Evolutionary conservation across 2,113 vertebrate species (phyloP).

Genomic region (Menura novaehollandiae): DNA sequence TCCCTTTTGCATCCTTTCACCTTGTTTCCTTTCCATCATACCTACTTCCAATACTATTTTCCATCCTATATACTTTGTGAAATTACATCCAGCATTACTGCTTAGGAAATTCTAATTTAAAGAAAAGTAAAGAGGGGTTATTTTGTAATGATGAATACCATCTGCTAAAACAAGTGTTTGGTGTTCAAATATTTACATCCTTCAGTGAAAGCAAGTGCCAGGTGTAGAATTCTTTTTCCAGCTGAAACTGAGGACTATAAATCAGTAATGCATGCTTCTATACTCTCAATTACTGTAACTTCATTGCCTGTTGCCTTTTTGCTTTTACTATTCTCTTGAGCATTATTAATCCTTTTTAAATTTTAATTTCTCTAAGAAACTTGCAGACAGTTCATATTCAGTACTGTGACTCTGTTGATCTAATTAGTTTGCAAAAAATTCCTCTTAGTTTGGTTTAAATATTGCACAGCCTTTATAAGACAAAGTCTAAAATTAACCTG

Average conservation of each 20-base stretch:
- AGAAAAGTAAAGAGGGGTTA: not conserved
- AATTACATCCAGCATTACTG: not conserved
- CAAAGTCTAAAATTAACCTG: not conserved
- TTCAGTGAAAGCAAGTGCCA: not conserved
- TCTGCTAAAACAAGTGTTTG: not conserved
- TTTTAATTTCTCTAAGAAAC: not conserved
- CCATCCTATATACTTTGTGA: not conserved
- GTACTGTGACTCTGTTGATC: not conserved
- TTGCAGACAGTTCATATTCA: not conserved
- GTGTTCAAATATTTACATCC: not conserved
- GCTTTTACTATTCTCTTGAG: not conserved
- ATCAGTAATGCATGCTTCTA: not conserved
- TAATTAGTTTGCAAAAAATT: not conserved
- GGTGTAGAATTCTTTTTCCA: not conserved
- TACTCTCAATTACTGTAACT: not conserved
- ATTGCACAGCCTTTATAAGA: not conserved
- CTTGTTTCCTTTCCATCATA: not conserved
- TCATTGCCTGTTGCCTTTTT: not conserved
- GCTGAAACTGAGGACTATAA: not conserved
- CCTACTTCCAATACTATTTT: not conserved
- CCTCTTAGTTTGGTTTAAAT: not conserved
- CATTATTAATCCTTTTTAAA: not conserved
- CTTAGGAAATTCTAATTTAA: not conserved
- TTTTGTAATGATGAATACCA: not conserved
- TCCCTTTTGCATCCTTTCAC: not conserved